Evolutionary conservation across 2,113 vertebrate genomes (phyloP), one percentile per base, ranked within the genome.

Genomic region (Rissa tridactyla): DNA sequence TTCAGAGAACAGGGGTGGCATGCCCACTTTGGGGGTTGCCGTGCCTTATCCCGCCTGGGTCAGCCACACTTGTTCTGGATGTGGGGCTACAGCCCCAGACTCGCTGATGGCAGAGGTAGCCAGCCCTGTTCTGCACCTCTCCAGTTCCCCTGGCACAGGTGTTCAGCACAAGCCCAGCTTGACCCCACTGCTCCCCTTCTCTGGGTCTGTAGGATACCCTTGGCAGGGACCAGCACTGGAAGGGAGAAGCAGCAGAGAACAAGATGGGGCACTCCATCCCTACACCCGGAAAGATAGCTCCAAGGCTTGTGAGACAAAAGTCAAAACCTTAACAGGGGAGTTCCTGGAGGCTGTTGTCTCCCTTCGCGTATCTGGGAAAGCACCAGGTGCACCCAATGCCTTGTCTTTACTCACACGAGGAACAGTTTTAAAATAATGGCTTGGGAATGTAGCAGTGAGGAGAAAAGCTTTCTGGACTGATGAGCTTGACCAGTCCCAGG

Each of bases 131-230:
- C 38, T 46, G 2, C 2, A 6, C 4, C 1, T 10, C 34, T 51
- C 17, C 7, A n/a, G 8, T 20, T 49, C 14, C 3, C 8, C 17
- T 8, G 3, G 3, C 0, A 1, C 4, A 4, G 40, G 3, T 6
- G 2, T 30, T 38, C 23, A 38, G 8, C 20, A n/a, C 2, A 26
- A 88, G 26, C 13, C 8, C 20, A 55, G 26, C 6, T 40, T 61
- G 44, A 72, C 9, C 10, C 10, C 4, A 0, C 32, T 49, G 8
- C 9, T 80, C 17, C 17, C 30, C 16, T 61, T 85, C 11, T 8
- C 21, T 5, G 2, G 12, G 4, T 23, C 21, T 40, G 17, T 32
- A 42, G 54, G 40, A 11, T 8, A 1, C 7, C 13, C 19, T 34
- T 47, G 18, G 6, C 15, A 40, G 34, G 1, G 2, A 55, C 8